Conservation (phyloP, 2,888 invertebrate species). For the Chaetoderma sp. region DNA sequence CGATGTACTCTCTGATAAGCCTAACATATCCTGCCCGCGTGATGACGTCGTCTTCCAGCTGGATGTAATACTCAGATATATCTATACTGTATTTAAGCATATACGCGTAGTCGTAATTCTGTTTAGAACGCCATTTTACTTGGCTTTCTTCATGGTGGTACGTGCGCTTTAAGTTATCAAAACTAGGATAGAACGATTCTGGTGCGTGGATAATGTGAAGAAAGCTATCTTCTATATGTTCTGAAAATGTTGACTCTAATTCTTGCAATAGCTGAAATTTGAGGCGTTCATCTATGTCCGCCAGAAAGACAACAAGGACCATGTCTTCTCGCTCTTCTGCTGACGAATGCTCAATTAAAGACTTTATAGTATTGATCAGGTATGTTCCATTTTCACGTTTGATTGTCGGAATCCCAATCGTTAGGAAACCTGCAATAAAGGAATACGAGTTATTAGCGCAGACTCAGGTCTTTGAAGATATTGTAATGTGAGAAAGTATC, state of each 20-base stretch:
- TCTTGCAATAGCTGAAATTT: slow-evolving; percentile 38
- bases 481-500: too few species aligned
- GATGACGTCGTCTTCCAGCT: slow-evolving; percentile 69
- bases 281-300: slow-evolving; percentile 62
- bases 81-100: slow-evolving; percentile 61
- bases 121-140: slow-evolving; percentile 68
- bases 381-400: slow-evolving; percentile 65
- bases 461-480: too few species aligned
- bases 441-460: not conserved
- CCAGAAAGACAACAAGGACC: slow-evolving; percentile 67
- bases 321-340: slow-evolving; percentile 57
- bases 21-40: slow-evolving; percentile 58
- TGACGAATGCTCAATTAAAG: slow-evolving; percentile 62
- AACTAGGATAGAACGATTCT: slow-evolving; percentile 41
- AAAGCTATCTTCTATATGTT: slow-evolving; percentile 47
- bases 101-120: slow-evolving; percentile 69
- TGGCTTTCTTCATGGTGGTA: slow-evolving; percentile 61
- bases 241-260: slow-evolving; percentile 40
- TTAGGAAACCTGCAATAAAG: slow-evolving; percentile 58
- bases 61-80: slow-evolving; percentile 66
- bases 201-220: slow-evolving; percentile 64
- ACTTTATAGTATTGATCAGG: slow-evolving; percentile 64
- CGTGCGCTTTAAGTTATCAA: slow-evolving; percentile 46
- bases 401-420: slow-evolving; percentile 70
- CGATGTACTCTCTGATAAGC: slow-evolving; percentile 63